phyloP scores from a whole-genome alignment of 2,888 invertebrate species.

The Lasioglossum lativentre region DNA sequence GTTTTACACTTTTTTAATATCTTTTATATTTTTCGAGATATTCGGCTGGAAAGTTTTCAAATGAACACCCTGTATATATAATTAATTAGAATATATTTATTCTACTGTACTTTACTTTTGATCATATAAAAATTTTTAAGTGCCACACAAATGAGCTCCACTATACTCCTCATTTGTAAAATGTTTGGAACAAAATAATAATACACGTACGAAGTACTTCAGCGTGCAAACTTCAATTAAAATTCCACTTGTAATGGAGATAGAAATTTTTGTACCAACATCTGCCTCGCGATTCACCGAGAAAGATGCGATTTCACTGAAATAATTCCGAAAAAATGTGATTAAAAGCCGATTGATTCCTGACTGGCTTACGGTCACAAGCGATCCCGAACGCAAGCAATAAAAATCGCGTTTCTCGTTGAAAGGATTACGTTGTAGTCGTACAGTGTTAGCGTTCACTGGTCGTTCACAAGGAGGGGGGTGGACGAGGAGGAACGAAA shows the following conservation, averaged over 20 bases:
- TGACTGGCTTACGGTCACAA: neutral
- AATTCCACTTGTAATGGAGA: neutral
- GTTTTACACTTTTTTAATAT: too few relatives aligned
- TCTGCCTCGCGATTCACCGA: neutral
- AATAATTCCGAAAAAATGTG: neutral
- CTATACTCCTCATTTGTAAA: neutral
- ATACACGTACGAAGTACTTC: neutral
- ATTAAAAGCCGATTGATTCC: neutral
- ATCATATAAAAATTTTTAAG: too few relatives aligned
- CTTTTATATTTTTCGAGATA: too few relatives aligned
- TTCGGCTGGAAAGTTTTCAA: too few relatives aligned
- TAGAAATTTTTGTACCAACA: neutral
- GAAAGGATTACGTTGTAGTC: conserved; percentile 52
- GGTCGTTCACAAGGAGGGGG: neutral
- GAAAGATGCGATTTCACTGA: neutral
- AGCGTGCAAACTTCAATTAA: neutral
- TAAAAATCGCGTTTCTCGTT: conserved; percentile 20
- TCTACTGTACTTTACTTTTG: too few relatives aligned
- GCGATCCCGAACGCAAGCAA: neutral
- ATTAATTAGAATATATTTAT: too few relatives aligned
- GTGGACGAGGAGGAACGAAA: conserved; percentile 31
- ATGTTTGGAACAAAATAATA: neutral
- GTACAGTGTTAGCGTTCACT: conserved; percentile 13
- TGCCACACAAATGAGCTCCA: neutral
- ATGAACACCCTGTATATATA: too few relatives aligned